Conservation (phyloP, 2,888 invertebrate genomes). For the Miltochrista miniata region DNA sequence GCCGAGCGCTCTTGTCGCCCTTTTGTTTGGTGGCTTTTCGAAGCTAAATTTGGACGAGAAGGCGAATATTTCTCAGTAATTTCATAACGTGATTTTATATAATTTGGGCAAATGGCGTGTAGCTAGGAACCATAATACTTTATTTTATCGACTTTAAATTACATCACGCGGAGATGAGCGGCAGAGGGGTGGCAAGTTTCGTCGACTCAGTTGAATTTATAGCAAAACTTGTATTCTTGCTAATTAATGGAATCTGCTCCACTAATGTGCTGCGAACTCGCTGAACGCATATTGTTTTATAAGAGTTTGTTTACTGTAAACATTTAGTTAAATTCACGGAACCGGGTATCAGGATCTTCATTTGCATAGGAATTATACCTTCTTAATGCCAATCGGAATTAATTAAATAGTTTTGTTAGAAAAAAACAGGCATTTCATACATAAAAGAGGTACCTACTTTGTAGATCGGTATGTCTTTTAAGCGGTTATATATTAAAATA, state of each 20-base stretch:
- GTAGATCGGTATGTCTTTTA: slow-evolving; percentile 49
- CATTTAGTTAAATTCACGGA: slow-evolving; percentile 18
- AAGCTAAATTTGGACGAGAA: slow-evolving; percentile 59
- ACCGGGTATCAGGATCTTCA: slow-evolving; percentile 12
- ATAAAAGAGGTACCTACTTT: background rate
- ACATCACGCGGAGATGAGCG: slow-evolving; percentile 68
- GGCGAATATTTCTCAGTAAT: slow-evolving; percentile 69
- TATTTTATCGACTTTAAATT: slow-evolving; percentile 80
- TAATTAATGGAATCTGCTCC: slow-evolving; percentile 79
- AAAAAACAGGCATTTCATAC: slow-evolving; percentile 1
- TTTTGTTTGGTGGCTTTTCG: slow-evolving; percentile 68
- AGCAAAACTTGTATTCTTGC: slow-evolving; percentile 78
- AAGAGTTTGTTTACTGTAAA: slow-evolving; percentile 45
- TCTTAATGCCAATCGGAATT: slow-evolving; percentile 16
- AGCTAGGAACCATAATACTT: slow-evolving; percentile 69
- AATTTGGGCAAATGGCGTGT: slow-evolving; percentile 70
- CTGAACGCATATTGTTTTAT: slow-evolving; percentile 66
- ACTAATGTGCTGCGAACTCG: slow-evolving; percentile 62
- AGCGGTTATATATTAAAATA: too few relatives aligned
- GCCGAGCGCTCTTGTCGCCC: slow-evolving; percentile 58
- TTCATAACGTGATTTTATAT: slow-evolving; percentile 71
- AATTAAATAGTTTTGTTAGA: slow-evolving; percentile 14
- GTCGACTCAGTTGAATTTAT: slow-evolving; percentile 74
- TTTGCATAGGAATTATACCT: slow-evolving; percentile 16
- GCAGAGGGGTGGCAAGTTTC: slow-evolving; percentile 71